Evolutionary conservation across 1,140 invertebrate species (phyloP).

Genomic region (Drosophila oshimai): DNA sequence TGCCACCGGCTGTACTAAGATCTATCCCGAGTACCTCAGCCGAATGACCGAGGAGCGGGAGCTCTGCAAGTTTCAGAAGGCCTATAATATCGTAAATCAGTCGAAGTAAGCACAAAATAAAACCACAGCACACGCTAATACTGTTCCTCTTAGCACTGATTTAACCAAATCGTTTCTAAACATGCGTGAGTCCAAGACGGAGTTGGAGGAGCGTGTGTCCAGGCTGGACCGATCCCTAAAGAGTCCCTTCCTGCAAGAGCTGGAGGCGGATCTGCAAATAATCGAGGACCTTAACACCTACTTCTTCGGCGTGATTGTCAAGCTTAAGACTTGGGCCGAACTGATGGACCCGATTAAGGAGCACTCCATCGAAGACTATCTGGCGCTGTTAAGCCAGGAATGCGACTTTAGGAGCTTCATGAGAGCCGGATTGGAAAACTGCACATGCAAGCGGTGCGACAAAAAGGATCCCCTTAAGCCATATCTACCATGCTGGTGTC

Average conservation of each 20-base stretch:
- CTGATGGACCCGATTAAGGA: slow-evolving; percentile 58
- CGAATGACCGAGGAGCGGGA: slow-evolving; percentile 51
- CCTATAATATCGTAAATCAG: slow-evolving; percentile 36
- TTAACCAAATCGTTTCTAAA: slow-evolving; percentile 13
- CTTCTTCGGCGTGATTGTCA: slow-evolving; percentile 54
- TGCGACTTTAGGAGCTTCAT: slow-evolving; percentile 47
- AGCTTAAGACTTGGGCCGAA: slow-evolving; percentile 55
- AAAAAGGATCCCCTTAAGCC: slow-evolving; percentile 51
- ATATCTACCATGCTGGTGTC: slow-evolving; percentile 56
- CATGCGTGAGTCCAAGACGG: slow-evolving; percentile 26
- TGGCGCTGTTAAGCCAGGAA: slow-evolving; percentile 31
- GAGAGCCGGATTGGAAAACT: slow-evolving; percentile 38
- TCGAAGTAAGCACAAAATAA: slow-evolving; percentile 36
- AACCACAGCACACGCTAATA: neutral
- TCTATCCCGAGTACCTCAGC: slow-evolving; percentile 62
- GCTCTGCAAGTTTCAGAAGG: slow-evolving; percentile 54
- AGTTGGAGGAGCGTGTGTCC: slow-evolving; percentile 31
- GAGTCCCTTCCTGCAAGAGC: slow-evolving; percentile 25
- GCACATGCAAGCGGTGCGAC: slow-evolving; percentile 60
- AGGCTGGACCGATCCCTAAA: slow-evolving; percentile 39
- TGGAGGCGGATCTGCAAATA: slow-evolving; percentile 33
- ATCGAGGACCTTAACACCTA: slow-evolving; percentile 53
- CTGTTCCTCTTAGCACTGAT: neutral
- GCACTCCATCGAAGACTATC: slow-evolving; percentile 61
- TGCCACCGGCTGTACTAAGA: slow-evolving; percentile 35